These are phyloP conservation scores for Amphiura filiformis DNA, from an alignment of 35 echinoderm and acorn worm genomes.

Conservation along the genomic window DNA sequence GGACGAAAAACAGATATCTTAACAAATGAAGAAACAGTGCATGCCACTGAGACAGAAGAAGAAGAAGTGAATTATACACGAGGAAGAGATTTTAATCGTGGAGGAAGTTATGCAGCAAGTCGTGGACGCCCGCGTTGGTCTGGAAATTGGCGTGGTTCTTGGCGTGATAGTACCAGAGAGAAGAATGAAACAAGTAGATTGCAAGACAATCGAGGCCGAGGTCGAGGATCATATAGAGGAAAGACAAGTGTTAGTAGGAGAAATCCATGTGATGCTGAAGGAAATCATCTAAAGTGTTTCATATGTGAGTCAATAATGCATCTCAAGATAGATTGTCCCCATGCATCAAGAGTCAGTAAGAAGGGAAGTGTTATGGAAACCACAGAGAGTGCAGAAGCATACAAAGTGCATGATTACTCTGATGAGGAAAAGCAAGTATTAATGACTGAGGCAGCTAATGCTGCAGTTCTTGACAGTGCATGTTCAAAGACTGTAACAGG, in stretches of 20 bases:
- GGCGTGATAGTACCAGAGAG: not conserved
- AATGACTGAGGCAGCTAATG: slow-evolving; percentile 18
- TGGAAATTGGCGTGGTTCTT: slow-evolving; percentile 1
- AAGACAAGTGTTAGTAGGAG: not conserved
- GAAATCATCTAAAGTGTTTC: not conserved
- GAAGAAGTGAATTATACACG: slow-evolving; percentile 6
- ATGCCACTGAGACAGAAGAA: slow-evolving; percentile 2
- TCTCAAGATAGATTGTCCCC: not conserved
- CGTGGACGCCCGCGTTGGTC: not conserved
- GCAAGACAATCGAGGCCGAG: not conserved
- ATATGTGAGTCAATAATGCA: slow-evolving; percentile 6
- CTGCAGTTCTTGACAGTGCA: slow-evolving; percentile 19
- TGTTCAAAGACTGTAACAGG: slow-evolving; percentile 12
- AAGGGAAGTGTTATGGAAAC: not conserved
- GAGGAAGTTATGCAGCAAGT: slow-evolving; percentile 5
- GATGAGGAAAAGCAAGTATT: slow-evolving; percentile 20
- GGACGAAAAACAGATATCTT: too few species aligned
- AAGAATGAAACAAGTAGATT: not conserved
- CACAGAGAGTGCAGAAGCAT: slow-evolving; percentile 7
- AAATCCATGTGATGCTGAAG: not conserved
- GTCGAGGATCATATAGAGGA: too few species aligned
- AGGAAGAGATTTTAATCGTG: not conserved
- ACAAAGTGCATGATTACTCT: slow-evolving; percentile 25
- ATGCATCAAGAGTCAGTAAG: not conserved
- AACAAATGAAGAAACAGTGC: slow-evolving; percentile 4